phyloP scores from a whole-genome alignment of 2,797 vertebrate genomes.

The Taeniopygia guttata region DNA sequence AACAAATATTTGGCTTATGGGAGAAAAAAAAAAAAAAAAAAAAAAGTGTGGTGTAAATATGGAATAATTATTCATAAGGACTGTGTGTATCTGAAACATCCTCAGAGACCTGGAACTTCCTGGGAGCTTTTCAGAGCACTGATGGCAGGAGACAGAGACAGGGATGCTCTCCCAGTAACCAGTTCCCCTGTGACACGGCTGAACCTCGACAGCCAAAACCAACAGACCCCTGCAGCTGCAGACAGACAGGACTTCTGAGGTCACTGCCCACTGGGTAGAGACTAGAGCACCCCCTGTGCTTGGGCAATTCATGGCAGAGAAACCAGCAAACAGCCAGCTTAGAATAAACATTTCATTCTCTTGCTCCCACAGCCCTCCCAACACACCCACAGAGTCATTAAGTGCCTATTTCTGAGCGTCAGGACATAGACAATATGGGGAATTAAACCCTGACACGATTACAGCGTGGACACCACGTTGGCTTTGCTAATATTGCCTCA shows the following conservation, averaged over 20 bases:
- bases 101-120: not conserved
- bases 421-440: not conserved
- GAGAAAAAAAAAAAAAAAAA: rapidly evolving
- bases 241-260: not conserved
- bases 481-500: not conserved
- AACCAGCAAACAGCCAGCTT: not conserved
- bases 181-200: not conserved
- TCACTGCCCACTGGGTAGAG: not conserved
- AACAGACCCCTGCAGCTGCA: not conserved
- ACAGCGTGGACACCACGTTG: not conserved
- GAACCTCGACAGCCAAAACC: not conserved
- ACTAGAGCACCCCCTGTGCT: not conserved
- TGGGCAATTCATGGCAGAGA: not conserved
- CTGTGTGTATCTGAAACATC: not conserved
- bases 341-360: not conserved
- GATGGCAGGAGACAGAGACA: not conserved
- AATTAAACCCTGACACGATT: not conserved
- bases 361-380: not conserved
- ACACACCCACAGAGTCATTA: not conserved
- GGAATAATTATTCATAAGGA: not conserved
- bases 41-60: not conserved
- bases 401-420: not conserved
- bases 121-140: not conserved
- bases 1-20: not conserved
- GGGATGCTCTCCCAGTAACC: not conserved